phyloP scores from a whole-genome alignment of 1,140 invertebrate species.

The Paramacrobiotus metropolitanus region DNA sequence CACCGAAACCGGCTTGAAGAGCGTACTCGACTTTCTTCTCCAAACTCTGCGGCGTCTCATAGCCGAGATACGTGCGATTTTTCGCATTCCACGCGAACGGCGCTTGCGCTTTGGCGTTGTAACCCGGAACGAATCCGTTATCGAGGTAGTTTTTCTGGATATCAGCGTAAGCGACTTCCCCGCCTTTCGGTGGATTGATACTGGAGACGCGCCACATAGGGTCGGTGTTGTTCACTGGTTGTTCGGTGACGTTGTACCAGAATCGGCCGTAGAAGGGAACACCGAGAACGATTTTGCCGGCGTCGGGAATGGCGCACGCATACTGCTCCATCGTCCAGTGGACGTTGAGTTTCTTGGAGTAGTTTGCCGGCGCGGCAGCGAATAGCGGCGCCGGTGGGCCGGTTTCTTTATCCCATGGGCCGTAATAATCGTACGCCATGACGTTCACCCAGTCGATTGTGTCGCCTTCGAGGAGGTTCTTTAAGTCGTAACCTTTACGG shows the following conservation, averaged over 20 bases:
- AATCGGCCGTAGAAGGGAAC: constrained; percentile 18
- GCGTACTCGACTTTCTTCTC: constrained; percentile 15
- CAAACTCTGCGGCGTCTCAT: constrained; percentile 5
- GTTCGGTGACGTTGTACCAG: constrained; percentile 12
- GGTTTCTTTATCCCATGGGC: constrained; percentile 22
- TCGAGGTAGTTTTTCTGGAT: background rate
- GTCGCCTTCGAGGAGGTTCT: constrained; percentile 9
- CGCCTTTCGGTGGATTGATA: background rate
- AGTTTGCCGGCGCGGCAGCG: constrained; percentile 15
- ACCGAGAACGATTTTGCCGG: constrained; percentile 17
- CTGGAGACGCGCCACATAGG: background rate
- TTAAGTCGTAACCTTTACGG: too few relatives aligned
- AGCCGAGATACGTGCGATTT: background rate
- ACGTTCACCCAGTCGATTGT: constrained; percentile 16
- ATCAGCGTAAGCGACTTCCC: background rate
- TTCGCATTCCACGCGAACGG: background rate
- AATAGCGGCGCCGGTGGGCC: constrained; percentile 23
- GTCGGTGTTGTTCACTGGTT: background rate
- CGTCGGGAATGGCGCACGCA: constrained; percentile 13
- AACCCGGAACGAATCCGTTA: background rate
- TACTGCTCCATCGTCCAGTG: constrained; percentile 19
- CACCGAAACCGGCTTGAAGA: constrained; percentile 15
- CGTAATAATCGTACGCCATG: constrained; percentile 27
- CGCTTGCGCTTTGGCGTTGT: constrained; percentile 6
- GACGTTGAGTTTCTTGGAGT: constrained; percentile 19